These are phyloP conservation scores for Lota lota DNA, from an alignment of 2,113 vertebrate species.

Conservation along the genomic window DNA sequence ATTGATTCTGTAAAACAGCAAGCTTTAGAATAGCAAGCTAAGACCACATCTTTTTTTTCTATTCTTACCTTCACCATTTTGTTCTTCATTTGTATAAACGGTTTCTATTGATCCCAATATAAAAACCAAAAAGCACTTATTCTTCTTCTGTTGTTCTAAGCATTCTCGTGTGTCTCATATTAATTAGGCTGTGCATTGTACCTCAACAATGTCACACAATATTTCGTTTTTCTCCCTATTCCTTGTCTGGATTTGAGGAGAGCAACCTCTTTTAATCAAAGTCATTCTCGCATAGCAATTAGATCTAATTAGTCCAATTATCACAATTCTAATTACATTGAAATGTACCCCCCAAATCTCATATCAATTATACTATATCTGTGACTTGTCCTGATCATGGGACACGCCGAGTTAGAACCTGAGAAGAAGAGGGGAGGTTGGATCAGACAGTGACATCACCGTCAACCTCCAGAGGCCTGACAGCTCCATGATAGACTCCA, in stretches of 20 bases:
- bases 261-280: constrained; percentile 81
- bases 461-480: constrained; percentile 59
- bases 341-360: constrained; percentile 82
- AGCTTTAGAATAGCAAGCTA: background rate
- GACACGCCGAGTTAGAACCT: constrained; percentile 35
- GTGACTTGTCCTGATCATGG: constrained; percentile 71
- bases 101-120: no score
- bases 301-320: constrained; percentile 84
- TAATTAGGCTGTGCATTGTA: constrained; percentile 40
- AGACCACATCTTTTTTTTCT: background rate
- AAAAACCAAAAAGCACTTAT: no score
- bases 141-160: background rate
- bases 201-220: constrained; percentile 57
- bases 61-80: background rate
- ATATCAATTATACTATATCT: constrained; percentile 79
- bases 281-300: constrained; percentile 79
- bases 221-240: constrained; percentile 28
- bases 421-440: constrained; percentile 32
- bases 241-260: constrained; percentile 60
- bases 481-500: constrained; percentile 17
- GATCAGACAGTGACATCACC: constrained; percentile 12
- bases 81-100: background rate
- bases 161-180: constrained; percentile 35
- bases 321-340: constrained; percentile 80
- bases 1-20: background rate